Evolutionary conservation across 2,113 vertebrate species (phyloP).

Genomic region (Pollachius pollachius): DNA sequence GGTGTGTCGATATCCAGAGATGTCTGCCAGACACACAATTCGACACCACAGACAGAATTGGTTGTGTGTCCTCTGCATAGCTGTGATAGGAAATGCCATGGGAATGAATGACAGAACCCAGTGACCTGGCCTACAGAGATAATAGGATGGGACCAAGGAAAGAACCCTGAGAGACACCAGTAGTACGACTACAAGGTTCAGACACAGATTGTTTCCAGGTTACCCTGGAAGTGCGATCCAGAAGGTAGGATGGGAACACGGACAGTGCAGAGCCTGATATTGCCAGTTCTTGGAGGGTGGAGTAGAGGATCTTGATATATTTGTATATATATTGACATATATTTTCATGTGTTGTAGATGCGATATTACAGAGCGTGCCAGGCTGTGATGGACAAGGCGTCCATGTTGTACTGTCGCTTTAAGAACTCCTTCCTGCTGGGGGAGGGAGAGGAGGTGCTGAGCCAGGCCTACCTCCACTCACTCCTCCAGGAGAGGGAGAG

Average conservation of each 20-base stretch:
- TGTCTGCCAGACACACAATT: too few relatives aligned
- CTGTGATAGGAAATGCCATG: too few relatives aligned
- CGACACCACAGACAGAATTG: too few relatives aligned
- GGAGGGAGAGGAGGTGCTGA: conserved; percentile 90
- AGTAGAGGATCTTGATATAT: neutral
- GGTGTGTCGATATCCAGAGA: too few relatives aligned
- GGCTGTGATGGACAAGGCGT: conserved; percentile 93
- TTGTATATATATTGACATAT: neutral
- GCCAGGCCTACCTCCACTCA: conserved; percentile 84
- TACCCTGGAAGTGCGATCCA: too few relatives aligned
- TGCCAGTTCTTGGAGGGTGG: neutral
- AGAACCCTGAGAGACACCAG: too few relatives aligned
- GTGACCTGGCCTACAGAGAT: too few relatives aligned
- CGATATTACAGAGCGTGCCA: conserved; percentile 87
- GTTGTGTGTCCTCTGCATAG: too few relatives aligned
- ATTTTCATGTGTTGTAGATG: conserved; percentile 73
- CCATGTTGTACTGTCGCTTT: conserved; percentile 96
- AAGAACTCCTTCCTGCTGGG: conserved; percentile 93
- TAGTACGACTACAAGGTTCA: too few relatives aligned
- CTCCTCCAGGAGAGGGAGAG: conserved; percentile 88
- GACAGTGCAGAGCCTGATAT: neutral
- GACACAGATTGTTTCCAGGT: too few relatives aligned
- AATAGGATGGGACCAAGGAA: too few relatives aligned
- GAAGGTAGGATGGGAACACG: neutral
- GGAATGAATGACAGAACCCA: too few relatives aligned